phyloP scores from a whole-genome alignment of 1,140 invertebrate genomes.

The Caenorhabditis inopinata region DNA sequence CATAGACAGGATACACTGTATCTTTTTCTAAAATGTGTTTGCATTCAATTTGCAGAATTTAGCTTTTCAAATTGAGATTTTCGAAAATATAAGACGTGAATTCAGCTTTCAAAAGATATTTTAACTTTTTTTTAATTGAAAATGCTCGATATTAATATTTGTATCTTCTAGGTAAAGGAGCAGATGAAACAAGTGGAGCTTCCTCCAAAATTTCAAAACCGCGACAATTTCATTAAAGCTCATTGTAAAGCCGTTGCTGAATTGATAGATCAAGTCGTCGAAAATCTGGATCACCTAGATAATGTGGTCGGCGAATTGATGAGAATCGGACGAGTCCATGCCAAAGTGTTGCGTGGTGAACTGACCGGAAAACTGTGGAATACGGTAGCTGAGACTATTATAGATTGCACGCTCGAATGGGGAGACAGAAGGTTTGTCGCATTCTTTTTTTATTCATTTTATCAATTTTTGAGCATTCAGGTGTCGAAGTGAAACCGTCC shows the following conservation, averaged over 20 bases:
- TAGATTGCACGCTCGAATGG: conserved; percentile 66
- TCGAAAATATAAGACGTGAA: no score
- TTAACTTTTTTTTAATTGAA: no score
- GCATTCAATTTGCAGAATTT: no score
- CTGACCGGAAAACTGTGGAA: conserved; percentile 66
- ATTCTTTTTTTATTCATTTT: background rate
- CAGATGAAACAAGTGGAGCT: conserved; percentile 56
- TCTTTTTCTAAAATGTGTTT: no score
- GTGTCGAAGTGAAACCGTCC: conserved; percentile 52
- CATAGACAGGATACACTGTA: no score
- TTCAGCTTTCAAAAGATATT: no score
- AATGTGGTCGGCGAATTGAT: conserved; percentile 55
- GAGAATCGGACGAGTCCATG: conserved; percentile 59
- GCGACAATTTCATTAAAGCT: conserved; percentile 60
- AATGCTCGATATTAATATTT: no score
- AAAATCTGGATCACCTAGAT: conserved; percentile 63
- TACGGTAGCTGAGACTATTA: conserved; percentile 64
- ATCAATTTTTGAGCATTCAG: conserved; percentile 38
- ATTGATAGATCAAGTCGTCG: conserved; percentile 63
- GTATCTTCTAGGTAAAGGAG: conserved; percentile 55
- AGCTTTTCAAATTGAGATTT: no score
- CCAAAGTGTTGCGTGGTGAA: conserved; percentile 57
- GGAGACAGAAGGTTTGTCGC: conserved; percentile 54
- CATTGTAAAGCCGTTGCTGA: conserved; percentile 63
- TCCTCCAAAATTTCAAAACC: conserved; percentile 58